Base-by-base conservation (phyloP, 2,113 vertebrate genomes). In the Osmerus mordax region DNA sequence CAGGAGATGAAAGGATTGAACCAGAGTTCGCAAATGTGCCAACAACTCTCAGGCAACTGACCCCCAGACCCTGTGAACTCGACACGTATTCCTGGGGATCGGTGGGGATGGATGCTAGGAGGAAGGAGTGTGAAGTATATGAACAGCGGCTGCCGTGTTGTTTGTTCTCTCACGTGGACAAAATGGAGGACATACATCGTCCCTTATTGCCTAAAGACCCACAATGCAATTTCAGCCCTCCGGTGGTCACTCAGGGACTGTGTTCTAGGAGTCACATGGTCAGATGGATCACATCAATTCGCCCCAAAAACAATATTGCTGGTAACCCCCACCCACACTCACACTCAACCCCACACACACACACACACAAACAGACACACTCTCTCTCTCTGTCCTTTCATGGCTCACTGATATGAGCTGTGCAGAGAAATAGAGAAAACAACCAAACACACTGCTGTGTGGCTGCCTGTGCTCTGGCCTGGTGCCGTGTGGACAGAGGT, bases 281-380 rank as follows among this genome's bases (percentile, higher is more conserved):
- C 95, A 96, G 94, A 97, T 95, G 94, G 95, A 96, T 94, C 93
- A 84, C 93, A 95, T 95, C 94, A 95, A 96, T 97, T 95, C 93
- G 92, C 92, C 91, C 87, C 86, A 91, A 94, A 95, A 97, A 94
- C 93, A 94, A 94, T 84, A 86, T 90, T 87, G 89, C 89, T 90
- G 89, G 90, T 90, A 89, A 92, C 91, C 87, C 87, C 87, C 90
- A 52, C 58, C 51, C 54, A n/a, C 64, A 51, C 14, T 47, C 65
- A 60, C 51, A 69, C 72, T 59, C 41, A 41, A 88, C 7, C 36
- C 7, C 36, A 6, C 36, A 41, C 36, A 41, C 36, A 41, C 8
- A 41, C 36, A 41, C 5, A 41, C 36, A 41, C 36, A 41, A 4
- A 41, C 36, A 41, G 6, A 41, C 36, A 41, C 7, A 41, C 8